A percentile compares a stretch with the other conserved stretches of the same genome.
Conservation (phyloP, 2,113 vertebrate genomes). For the Plecturocebus donacophilus region DNA sequence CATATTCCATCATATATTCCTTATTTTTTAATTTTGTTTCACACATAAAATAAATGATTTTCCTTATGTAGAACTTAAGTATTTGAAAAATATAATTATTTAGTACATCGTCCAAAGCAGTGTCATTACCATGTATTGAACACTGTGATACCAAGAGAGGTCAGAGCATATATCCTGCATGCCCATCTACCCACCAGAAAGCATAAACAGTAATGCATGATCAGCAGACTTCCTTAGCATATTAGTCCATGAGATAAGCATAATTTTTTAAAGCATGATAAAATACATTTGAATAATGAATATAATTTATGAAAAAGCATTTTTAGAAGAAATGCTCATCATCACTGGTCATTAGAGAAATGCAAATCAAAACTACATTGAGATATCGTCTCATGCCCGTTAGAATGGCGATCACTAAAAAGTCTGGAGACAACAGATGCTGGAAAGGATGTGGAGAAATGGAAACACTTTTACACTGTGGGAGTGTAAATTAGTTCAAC, state of each 20-base stretch:
- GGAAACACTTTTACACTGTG: no score
- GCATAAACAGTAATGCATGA: not conserved
- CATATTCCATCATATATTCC: not conserved
- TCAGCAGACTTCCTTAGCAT: not conserved
- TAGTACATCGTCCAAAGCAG: not conserved
- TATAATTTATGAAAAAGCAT: not conserved
- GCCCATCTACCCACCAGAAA: rapidly evolving
- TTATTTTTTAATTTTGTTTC: not conserved
- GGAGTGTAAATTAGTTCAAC: no score
- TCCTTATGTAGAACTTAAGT: not conserved
- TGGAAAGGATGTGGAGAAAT: no score
- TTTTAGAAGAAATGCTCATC: not conserved
- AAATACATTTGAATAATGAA: not conserved
- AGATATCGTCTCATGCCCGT: no score
- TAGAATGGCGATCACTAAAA: no score
- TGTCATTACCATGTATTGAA: not conserved
- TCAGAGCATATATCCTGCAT: not conserved
- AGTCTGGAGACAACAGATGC: no score
- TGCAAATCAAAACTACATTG: no score
- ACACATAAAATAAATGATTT: not conserved
- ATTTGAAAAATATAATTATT: not conserved
- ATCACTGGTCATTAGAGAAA: no score
- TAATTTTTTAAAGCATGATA: not conserved
- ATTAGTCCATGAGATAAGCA: not conserved
- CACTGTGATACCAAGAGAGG: not conserved